Evolutionary conservation across 1,140 invertebrate genomes (phyloP), one percentile per base, ranked within the genome.

Genomic region (Drepana arcuata): DNA sequence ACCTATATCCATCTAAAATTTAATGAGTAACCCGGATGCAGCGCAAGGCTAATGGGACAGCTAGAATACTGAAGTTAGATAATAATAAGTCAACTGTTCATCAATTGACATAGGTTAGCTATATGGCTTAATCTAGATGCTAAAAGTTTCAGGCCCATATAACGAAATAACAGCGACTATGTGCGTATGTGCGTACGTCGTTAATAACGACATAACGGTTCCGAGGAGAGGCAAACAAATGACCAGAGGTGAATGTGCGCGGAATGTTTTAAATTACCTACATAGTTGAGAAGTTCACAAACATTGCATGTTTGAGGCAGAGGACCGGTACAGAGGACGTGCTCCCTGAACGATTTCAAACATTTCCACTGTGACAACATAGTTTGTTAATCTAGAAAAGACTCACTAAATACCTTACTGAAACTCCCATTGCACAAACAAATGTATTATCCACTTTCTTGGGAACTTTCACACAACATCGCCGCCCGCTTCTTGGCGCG

Each of bases 321-420:
- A 28, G 31, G 7, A 14, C 16, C 37, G 41, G 44, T 26, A 18
- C 9, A 25, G 16, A 27, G 28, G 13, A 18, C 25, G 34, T 34
- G 50, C 49, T 10, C n/a, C 51, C 41, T 46, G 47, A 58, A 49
- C 50, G 48, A 66, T 66, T 63, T 54, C 48, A 43, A 15, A 48
- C 52, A 59, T 57, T 37, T 24, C 32, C 34, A 33, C 25, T 26
- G 29, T 29, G 15, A 40, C 24, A 18, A 43, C 9, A 31, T 15
- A 16, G n/a, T n/a, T n/a, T n/a, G n/a, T n/a, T n/a, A n/a, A n/a
- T n/a, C n/a, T n/a, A n/a, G n/a, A n/a, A n/a, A n/a, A n/a, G n/a
- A n/a, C n/a, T n/a, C n/a, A n/a, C n/a, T n/a, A n/a, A n/a, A n/a
- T n/a, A n/a, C n/a, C n/a, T n/a, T n/a, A n/a, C n/a, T n/a, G n/a